Evolutionary conservation across 1,140 invertebrate genomes (phyloP), one percentile per base, ranked within the genome.

Genomic region (Apis laboriosa): DNA sequence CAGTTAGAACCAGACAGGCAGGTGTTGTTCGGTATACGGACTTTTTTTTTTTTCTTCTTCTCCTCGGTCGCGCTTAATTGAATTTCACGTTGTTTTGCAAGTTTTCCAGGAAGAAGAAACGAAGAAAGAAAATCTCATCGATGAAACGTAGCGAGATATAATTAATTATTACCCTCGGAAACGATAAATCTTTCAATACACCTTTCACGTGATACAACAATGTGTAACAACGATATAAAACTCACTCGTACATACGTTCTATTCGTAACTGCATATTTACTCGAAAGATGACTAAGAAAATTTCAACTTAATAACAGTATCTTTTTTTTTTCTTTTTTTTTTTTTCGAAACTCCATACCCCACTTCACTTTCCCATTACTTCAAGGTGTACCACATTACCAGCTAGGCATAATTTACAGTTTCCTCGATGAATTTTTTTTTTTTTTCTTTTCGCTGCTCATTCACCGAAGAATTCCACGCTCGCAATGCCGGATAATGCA

Each of bases 361-460:
- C 67, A 77, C 64, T 78, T 70, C 75, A 72, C 60, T 72, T 83
- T 83, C 43, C 76, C 61, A 60, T 19, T 63, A 19, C 82, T n/a
- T 80, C 67, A 68, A 84, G 63, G 68, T 51, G 67, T 15, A 60
- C 72, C 72, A 34, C 49, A 71, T 9, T 15, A 67, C 43, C 60
- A 17, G 15, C 28, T 34, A 28, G 51, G n/a, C 8, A 58, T 73
- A 72, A 87, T 77, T 70, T 68, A 80, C 67, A 53, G 70, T 86
- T 84, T 80, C 56, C 56, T 53, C 51, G 73, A 77, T 84, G 49
- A 60, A 72, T 19, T 72, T 77, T 86, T 77, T 43, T 5, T 7
- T 5, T 43, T 4, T 43, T 3, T 43, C 5, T 7, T 3, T 43
- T 58, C 5, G 28, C 53, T 43, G 64, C 51, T 80, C 74, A 15